Evolutionary conservation across 2,888 invertebrate genomes (phyloP), one percentile per base, ranked within the genome.

Genomic region (Drosophila buzzatii): DNA sequence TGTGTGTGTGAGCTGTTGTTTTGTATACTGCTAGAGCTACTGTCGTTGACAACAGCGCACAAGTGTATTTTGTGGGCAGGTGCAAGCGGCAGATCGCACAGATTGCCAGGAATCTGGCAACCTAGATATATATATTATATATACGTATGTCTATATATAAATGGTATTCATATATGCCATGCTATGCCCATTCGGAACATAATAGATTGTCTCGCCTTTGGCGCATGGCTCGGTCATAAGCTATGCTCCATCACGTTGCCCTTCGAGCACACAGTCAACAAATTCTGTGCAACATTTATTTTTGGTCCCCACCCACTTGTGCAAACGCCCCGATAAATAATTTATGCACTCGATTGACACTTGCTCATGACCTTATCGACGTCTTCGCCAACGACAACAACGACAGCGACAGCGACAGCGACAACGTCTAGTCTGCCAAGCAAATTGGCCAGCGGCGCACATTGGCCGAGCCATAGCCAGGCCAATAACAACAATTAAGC

Each of bases 271-370:
- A 79, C 37, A 60, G 67, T 75, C 47, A 70, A 67, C 64, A 33
- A 33, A 71, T 45, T 44, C 53, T 45, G 59, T 62, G 59, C 63
- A 69, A 44, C 65, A 78, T 78, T 74, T 70, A 73, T 76, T 60
- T 67, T 37, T 47, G 37, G 37, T 8, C 27, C 33, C 49, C 31
- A 27, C 37, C 10, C 45, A 39, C n/a, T 51, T 42, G 51, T 33
- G 37, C 49, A 57, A 62, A 52, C 76, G 76, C 76, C 76, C 80
- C 62, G 42, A 61, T 60, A 51, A 53, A 83, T 89, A 84, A 90
- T 90, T 90, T 90, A 87, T 87, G 90, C 90, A 77, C 77, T 86
- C 70, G 82, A 87, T 76, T 87, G 87, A 90, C 87, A 90, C 87
- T 90, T 87, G 90, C 78, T 90, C 87, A 89, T 87, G 87, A 87